Conservation (phyloP, 2,888 invertebrate genomes). For the Drosophila seclusa region DNA sequence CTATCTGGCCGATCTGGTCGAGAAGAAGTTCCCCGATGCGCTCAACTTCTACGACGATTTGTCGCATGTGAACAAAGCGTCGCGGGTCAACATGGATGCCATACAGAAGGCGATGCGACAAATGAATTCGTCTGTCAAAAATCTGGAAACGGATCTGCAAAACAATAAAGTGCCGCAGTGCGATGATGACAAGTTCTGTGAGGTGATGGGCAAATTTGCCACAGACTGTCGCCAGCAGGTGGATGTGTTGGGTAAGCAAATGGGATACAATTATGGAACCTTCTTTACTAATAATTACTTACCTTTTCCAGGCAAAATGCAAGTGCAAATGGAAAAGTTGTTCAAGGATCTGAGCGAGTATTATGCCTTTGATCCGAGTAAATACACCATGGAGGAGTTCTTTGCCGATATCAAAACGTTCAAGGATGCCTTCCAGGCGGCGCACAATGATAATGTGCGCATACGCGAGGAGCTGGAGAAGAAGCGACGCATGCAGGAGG, state of each 20-base stretch:
- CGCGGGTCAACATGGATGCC: slow-evolving; percentile 92
- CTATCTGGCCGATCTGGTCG: slow-evolving; percentile 94
- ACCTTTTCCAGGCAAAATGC: slow-evolving; percentile 89
- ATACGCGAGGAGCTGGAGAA: slow-evolving; percentile 94
- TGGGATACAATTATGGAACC: too few species aligned
- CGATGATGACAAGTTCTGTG: slow-evolving; percentile 93
- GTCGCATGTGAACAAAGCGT: slow-evolving; percentile 95
- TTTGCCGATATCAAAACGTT: slow-evolving; percentile 97
- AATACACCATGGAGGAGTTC: slow-evolving; percentile 98
- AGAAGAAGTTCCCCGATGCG: slow-evolving; percentile 94
- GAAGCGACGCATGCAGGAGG: slow-evolving; percentile 92
- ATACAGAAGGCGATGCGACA: slow-evolving; percentile 92
- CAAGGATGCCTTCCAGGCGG: slow-evolving; percentile 95
- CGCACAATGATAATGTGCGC: slow-evolving; percentile 93
- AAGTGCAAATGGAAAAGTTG: slow-evolving; percentile 94
- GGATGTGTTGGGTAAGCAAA: slow-evolving; percentile 90
- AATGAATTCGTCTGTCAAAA: slow-evolving; percentile 94
- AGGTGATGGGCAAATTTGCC: slow-evolving; percentile 96
- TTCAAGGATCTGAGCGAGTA: slow-evolving; percentile 95
- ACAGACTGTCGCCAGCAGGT: slow-evolving; percentile 93
- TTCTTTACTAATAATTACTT: background rate
- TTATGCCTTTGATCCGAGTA: slow-evolving; percentile 95
- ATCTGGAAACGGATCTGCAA: slow-evolving; percentile 95
- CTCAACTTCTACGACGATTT: slow-evolving; percentile 94
- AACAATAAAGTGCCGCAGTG: slow-evolving; percentile 92